These are phyloP conservation scores for Caenorhabditis panamensis DNA, from an alignment of 2,888 invertebrate species.

Conservation along the genomic window DNA sequence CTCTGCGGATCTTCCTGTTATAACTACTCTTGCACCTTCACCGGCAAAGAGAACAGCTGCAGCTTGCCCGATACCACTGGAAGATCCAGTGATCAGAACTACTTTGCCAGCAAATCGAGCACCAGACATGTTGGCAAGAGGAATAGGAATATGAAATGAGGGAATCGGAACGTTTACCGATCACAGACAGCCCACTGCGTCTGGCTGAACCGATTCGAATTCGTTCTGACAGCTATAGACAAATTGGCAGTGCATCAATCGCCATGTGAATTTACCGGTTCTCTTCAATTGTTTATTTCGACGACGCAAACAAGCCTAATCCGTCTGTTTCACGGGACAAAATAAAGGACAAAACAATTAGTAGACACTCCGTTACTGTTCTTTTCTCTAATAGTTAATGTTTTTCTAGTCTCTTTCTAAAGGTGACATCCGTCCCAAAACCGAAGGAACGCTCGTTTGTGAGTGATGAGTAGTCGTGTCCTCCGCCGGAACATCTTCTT, in stretches of 20 bases:
- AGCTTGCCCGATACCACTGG: slow-evolving; percentile 67
- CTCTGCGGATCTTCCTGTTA: slow-evolving; percentile 62
- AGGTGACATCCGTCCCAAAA: slow-evolving; percentile 58
- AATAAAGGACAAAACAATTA: slow-evolving; percentile 18
- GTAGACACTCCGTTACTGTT: slow-evolving; percentile 18
- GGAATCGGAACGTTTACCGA: neutral
- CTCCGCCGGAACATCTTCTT: slow-evolving; percentile 60
- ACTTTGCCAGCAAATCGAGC: slow-evolving; percentile 57
- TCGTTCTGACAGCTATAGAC: slow-evolving; percentile 20
- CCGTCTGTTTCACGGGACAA: neutral
- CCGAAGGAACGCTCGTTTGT: slow-evolving; percentile 51
- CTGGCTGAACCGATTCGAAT: slow-evolving; percentile 11
- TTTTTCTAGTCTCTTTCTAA: slow-evolving; percentile 7
- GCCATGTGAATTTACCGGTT: slow-evolving; percentile 9
- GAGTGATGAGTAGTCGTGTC: slow-evolving; percentile 57
- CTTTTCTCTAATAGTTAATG: slow-evolving; percentile 15
- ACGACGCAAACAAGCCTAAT: slow-evolving; percentile 19
- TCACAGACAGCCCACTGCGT: neutral
- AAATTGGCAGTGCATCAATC: slow-evolving; percentile 34
- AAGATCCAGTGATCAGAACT: slow-evolving; percentile 60
- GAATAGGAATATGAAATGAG: neutral
- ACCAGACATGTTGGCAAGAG: slow-evolving; percentile 23
- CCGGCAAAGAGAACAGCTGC: slow-evolving; percentile 59
- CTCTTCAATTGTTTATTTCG: slow-evolving; percentile 42
- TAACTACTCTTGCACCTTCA: slow-evolving; percentile 62